Conservation (phyloP, 2,113 vertebrate genomes). For the Stegastes partitus region DNA sequence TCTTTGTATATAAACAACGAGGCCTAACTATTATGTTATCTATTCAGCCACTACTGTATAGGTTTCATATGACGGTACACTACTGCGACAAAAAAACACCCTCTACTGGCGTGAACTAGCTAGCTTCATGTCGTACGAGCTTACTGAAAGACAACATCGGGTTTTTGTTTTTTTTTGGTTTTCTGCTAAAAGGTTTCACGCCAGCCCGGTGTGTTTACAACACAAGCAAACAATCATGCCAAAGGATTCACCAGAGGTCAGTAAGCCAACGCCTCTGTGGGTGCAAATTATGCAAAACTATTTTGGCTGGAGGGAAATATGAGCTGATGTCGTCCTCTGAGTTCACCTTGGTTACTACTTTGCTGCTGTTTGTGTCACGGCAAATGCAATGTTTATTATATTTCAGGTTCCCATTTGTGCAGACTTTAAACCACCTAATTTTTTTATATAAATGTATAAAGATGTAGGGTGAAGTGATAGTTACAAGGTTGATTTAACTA, state of each 20-base stretch:
- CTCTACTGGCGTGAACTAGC: not conserved
- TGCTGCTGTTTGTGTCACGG: not conserved
- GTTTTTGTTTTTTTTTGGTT: not conserved
- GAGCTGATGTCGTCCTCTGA: slow-evolving; percentile 43
- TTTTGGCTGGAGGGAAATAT: slow-evolving; percentile 62
- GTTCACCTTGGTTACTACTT: slow-evolving; percentile 35
- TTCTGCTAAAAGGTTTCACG: not conserved
- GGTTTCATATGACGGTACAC: not conserved
- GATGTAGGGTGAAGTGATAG: too few species aligned
- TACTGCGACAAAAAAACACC: slow-evolving; percentile 51
- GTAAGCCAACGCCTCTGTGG: slow-evolving; percentile 30
- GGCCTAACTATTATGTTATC: slow-evolving; percentile 3
- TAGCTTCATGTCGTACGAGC: not conserved
- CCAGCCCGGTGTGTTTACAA: slow-evolving; percentile 16
- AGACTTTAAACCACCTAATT: too few species aligned
- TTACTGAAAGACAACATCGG: not conserved
- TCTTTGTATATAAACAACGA: not conserved
- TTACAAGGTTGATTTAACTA: too few species aligned
- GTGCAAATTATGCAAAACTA: slow-evolving; percentile 55
- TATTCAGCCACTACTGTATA: slow-evolving; percentile 1
- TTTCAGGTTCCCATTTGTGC: not conserved
- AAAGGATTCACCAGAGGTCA: slow-evolving; percentile 16
- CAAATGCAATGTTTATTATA: not conserved
- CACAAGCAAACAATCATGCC: not conserved
- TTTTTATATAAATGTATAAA: too few species aligned